phyloP scores from a whole-genome alignment of 2,113 vertebrate species.

The Natator depressus region DNA sequence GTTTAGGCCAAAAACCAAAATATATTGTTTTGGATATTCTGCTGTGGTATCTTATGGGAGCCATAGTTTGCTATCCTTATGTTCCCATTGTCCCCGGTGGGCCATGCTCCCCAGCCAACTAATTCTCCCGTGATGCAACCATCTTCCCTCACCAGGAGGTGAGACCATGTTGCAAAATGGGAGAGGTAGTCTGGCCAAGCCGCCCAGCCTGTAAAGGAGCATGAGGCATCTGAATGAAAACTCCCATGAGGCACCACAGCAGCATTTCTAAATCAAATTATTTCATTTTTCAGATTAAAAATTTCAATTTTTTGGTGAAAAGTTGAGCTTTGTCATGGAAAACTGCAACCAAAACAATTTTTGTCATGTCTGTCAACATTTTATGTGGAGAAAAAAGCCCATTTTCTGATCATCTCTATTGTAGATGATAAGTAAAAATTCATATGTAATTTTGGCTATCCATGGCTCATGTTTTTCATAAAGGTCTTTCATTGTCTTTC shows the following conservation, averaged over 20 bases:
- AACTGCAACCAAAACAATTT: neutral
- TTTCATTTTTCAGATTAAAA: neutral
- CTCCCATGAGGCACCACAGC: neutral
- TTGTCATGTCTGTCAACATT: neutral
- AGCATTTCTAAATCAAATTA: neutral
- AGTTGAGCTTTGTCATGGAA: neutral
- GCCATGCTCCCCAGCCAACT: conserved; percentile 37
- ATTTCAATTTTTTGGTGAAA: neutral
- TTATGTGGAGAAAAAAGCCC: neutral
- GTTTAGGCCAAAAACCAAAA: neutral
- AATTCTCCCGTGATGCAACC: neutral
- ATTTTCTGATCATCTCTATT: neutral
- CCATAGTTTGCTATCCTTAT: conserved; percentile 20
- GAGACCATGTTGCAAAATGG: no score
- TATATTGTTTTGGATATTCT: neutral
- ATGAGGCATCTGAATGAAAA: no score
- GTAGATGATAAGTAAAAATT: neutral
- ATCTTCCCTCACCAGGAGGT: neutral
- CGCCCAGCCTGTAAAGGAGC: neutral
- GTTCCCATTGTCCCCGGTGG: conserved; percentile 17
- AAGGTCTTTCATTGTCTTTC: no score
- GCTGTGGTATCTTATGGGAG: neutral
- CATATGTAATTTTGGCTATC: no score
- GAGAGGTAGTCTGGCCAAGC: neutral
- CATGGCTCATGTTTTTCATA: no score